Conservation (phyloP, 2,888 invertebrate genomes). For the Calameuta idolon region DNA sequence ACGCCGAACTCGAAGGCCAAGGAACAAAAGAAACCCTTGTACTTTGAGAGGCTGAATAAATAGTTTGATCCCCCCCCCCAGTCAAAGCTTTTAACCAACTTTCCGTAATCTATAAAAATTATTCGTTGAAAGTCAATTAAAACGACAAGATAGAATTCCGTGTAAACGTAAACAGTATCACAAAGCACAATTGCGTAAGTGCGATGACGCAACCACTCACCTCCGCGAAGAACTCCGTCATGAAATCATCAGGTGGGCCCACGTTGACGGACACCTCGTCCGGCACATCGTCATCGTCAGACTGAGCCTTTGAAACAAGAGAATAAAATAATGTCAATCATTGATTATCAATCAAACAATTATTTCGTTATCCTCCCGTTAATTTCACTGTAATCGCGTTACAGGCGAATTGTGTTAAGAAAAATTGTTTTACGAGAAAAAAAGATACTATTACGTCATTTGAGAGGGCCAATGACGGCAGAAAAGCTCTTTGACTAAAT, state of each 20-base stretch:
- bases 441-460: conserved; percentile 26
- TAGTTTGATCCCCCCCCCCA: neutral
- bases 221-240: conserved; percentile 99
- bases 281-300: conserved; percentile 95
- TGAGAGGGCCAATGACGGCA: conserved; percentile 32
- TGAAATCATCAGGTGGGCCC: conserved; percentile 92
- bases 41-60: neutral
- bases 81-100: neutral
- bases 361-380: neutral
- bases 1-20: neutral
- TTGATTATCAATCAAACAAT: neutral
- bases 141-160: neutral
- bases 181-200: neutral
- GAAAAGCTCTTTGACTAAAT: neutral
- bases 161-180: neutral
- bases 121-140: neutral
- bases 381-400: neutral
- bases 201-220: conserved; percentile 69
- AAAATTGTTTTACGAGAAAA: neutral
- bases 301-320: conserved; percentile 84
- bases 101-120: neutral
- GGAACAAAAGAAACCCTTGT: neutral
- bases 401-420: neutral
- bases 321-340: conserved; percentile 20
- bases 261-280: conserved; percentile 97